Evolutionary conservation across 2,888 invertebrate genomes (phyloP), one percentile per base, ranked within the genome.

Genomic region (Ephialtes manifestator): DNA sequence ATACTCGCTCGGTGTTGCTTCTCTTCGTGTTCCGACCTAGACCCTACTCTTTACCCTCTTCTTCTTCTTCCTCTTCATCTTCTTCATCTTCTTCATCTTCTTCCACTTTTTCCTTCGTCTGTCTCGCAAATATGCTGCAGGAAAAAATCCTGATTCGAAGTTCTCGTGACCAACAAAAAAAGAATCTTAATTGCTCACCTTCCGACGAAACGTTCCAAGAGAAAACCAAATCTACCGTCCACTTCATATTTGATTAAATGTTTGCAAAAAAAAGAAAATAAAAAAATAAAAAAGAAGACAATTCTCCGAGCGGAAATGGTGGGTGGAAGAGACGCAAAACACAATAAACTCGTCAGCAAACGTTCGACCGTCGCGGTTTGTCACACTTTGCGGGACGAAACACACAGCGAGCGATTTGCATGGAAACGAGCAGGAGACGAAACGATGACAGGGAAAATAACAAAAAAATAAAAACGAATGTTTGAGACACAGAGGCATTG

Each of bases 381-480:
- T 55, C 58, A 28, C 58, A 24, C 39, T 71, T 46, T 51, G 67
- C 35, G 20, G 60, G 39, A 60, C 28, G 68, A 72, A 75, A 67
- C 65, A 74, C 74, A 78, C 55, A 35, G 39, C 46, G 63, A 75
- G 39, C 39, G 76, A 84, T 84, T 84, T 84, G 76, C 84, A 84
- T 84, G 80, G 70, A 84, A 84, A 84, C 84, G 84, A 84, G 71
- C 51, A 39, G 63, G 75, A 63, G 46, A 71, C 51, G 63, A 71
- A 71, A 65, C 51, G 51, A 79, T 71, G 79, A 79, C 46, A 20
- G 43, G 58, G 18, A 35, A 24, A 28, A 53, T 35, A 35, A n/a
- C 53, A 72, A 65, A 31, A 39, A 72, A 53, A 43, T 15, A 68
- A n/a, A 60, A 58, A 68, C 51, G 67, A 67, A 79, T 74, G 71